These are phyloP conservation scores for Myotis daubentonii DNA, from an alignment of 2,797 vertebrate species.

Conservation along the genomic window DNA sequence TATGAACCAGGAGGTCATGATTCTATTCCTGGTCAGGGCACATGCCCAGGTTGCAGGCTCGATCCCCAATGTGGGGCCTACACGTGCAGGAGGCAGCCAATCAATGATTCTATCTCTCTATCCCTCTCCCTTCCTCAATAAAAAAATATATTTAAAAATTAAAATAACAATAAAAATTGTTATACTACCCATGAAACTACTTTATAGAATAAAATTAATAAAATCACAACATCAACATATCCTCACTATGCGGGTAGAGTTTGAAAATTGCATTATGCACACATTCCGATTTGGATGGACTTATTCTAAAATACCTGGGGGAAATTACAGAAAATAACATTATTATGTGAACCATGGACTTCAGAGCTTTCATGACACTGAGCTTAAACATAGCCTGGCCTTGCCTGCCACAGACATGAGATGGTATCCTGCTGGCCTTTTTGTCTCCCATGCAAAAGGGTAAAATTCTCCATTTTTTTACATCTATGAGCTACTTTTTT, in stretches of 20 bases:
- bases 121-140: no score
- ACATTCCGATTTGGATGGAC: background rate
- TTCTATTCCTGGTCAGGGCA: no score
- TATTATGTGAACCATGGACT: background rate
- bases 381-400: background rate
- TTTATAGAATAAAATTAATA: constrained; percentile 22
- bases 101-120: no score
- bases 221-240: background rate
- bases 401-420: background rate
- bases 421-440: constrained; percentile 5
- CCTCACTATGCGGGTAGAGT: background rate
- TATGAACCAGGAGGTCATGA: no score
- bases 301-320: background rate
- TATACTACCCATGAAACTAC: background rate
- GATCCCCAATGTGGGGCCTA: no score
- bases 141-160: background rate
- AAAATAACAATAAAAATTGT: background rate
- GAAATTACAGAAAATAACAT: constrained; percentile 11
- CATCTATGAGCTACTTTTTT: constrained; percentile 34
- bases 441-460: background rate
- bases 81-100: no score
- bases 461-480: constrained; percentile 50
- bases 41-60: no score
- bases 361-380: background rate
- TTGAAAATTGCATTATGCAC: background rate